phyloP scores from a whole-genome alignment of 53 echinoderm and acorn worm species.

The Stichopus horrens region DNA sequence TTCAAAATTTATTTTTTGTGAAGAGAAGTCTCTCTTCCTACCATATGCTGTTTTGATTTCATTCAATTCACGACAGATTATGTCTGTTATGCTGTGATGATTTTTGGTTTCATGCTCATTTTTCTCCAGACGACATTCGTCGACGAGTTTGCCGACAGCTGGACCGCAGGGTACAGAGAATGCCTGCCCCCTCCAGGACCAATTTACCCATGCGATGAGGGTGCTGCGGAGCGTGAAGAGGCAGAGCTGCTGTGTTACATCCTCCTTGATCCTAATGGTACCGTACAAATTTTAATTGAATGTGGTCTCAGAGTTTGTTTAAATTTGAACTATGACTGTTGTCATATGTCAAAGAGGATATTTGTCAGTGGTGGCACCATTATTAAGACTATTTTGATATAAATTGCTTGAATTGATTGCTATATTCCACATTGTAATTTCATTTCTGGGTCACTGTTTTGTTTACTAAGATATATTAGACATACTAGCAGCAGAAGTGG shows the following conservation, averaged over 20 bases:
- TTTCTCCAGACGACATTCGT: conserved; percentile 28
- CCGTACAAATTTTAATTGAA: not conserved
- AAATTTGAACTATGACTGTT: no score
- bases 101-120: not conserved
- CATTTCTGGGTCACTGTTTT: no score
- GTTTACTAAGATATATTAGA: no score
- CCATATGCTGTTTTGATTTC: no score
- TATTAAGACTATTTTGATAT: no score
- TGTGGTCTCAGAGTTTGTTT: no score
- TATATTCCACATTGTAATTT: no score
- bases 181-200: conserved; percentile 50
- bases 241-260: conserved; percentile 58
- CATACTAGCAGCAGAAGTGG: no score
- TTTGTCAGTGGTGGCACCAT: no score
- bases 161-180: conserved; percentile 54
- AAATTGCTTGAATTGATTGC: no score
- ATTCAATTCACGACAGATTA: not conserved
- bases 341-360: no score
- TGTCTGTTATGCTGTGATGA: not conserved
- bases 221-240: conserved; percentile 5
- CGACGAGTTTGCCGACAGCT: conserved; percentile 70
- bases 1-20: not conserved
- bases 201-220: conserved; percentile 58
- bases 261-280: conserved; percentile 46
- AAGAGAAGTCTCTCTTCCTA: no score